Percentiles rank a stretch among this genome's conserved stretches.
Evolutionary conservation across 2,113 vertebrate genomes (phyloP).

Genomic region (Isichthys henryi): DNA sequence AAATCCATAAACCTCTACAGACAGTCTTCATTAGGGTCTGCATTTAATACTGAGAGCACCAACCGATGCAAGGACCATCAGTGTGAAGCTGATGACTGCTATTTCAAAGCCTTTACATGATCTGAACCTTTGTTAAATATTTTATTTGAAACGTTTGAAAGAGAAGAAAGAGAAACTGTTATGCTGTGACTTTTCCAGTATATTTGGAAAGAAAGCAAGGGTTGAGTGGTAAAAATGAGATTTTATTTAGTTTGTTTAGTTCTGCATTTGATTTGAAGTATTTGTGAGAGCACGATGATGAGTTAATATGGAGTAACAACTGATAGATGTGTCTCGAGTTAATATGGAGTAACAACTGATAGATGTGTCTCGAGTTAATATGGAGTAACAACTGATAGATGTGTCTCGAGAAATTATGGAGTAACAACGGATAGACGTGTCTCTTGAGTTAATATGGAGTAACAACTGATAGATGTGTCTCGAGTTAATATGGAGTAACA

Average conservation of each 20-base stretch:
- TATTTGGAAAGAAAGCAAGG: not conserved
- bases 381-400: not conserved
- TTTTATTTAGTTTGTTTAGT: not conserved
- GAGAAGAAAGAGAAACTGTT: not conserved
- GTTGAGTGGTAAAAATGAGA: not conserved
- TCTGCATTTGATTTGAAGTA: not conserved
- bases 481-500: not conserved
- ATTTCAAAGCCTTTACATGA: not conserved
- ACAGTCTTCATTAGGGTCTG: not conserved
- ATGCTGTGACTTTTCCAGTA: not conserved
- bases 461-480: not conserved
- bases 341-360: not conserved
- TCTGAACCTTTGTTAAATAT: not conserved
- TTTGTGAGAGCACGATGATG: not conserved
- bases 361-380: not conserved
- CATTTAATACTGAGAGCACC: not conserved
- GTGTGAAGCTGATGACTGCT: not conserved
- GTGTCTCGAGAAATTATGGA: not conserved
- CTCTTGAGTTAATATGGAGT: not conserved
- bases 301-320: not conserved
- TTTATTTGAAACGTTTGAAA: not conserved
- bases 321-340: not conserved
- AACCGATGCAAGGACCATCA: not conserved
- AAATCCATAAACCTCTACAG: not conserved
- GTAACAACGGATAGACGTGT: not conserved